Conservation (phyloP, 1,140 invertebrate species). For the Plodia interpunctella region DNA sequence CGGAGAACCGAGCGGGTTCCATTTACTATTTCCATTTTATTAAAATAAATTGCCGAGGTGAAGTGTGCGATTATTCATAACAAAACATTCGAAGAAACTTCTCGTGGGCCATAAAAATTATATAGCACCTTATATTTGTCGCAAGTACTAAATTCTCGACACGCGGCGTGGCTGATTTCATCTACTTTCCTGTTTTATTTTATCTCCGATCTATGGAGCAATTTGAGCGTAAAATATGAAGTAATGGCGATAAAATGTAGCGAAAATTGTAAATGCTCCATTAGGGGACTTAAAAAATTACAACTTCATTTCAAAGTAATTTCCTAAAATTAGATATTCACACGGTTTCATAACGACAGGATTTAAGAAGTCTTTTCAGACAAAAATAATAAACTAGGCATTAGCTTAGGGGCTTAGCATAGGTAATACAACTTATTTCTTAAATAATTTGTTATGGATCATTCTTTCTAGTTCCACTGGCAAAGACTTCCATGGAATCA, state of each 20-base stretch:
- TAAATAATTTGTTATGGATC: too few species aligned
- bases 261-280: conserved; percentile 5
- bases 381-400: too few species aligned
- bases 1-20: too few species aligned
- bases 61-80: too few species aligned
- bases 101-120: background rate
- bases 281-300: conserved; percentile 2
- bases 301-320: background rate
- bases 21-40: too few species aligned
- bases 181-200: conserved; percentile 7
- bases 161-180: background rate
- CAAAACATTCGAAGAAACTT: background rate
- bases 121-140: conserved; percentile 4
- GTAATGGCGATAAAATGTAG: conserved; percentile 2
- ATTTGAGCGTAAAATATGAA: conserved; percentile 6
- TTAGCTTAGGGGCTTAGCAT: too few species aligned
- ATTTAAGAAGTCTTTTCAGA: too few species aligned
- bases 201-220: conserved; percentile 6
- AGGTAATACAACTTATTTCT: too few species aligned
- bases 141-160: conserved; percentile 4
- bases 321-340: background rate
- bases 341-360: too few species aligned
- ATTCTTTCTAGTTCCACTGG: too few species aligned
- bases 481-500: too few species aligned
- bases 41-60: too few species aligned